Evolutionary conservation across 2,888 invertebrate species (phyloP).

Genomic region (Tipula lateralis): DNA sequence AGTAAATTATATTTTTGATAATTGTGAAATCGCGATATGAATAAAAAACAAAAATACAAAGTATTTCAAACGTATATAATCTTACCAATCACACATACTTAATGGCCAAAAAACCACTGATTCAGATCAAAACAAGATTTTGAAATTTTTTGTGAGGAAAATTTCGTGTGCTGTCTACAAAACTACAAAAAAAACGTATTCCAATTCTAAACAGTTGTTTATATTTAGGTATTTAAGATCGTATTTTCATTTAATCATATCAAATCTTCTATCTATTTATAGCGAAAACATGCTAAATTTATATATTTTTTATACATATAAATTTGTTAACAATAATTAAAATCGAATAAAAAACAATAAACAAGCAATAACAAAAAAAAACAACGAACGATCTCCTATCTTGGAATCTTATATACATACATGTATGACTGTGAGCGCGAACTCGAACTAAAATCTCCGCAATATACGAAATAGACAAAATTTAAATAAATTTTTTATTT

Average conservation of each 20-base stretch:
- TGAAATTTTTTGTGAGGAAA: background rate
- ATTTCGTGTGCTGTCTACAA: background rate
- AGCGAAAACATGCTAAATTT: background rate
- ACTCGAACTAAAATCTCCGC: background rate
- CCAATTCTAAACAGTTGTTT: background rate
- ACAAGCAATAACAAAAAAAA: background rate
- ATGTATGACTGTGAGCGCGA: background rate
- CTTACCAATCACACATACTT: background rate
- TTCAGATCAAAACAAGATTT: background rate
- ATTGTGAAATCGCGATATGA: too few species aligned
- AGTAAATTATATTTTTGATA: too few species aligned
- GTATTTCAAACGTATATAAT: background rate
- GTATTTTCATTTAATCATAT: background rate
- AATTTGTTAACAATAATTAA: constrained; percentile 3
- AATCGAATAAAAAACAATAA: constrained; percentile 24
- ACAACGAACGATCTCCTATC: background rate
- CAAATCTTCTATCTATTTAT: background rate
- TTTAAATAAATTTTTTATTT: background rate
- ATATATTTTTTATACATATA: background rate
- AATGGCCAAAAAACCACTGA: background rate
- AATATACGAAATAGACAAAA: background rate
- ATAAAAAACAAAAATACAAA: too few species aligned
- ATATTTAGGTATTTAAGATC: background rate
- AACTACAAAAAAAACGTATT: background rate
- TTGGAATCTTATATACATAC: background rate